phyloP scores from a whole-genome alignment of 2,113 vertebrate genomes.

The Motacilla tschutschensis region DNA sequence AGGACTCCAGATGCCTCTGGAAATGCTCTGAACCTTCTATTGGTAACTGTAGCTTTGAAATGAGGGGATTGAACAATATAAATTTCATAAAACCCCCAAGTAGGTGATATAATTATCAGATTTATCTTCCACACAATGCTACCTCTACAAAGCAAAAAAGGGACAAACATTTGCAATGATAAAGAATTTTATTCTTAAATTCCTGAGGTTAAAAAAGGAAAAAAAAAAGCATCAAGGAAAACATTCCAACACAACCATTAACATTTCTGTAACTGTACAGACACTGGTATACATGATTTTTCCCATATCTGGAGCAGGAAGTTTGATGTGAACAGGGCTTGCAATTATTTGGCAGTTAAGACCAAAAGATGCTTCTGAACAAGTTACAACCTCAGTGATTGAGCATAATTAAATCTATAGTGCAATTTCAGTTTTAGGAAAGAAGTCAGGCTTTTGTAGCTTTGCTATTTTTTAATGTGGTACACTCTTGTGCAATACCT shows the following conservation, averaged over 20 bases:
- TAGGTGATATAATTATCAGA: neutral
- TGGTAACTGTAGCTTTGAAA: neutral
- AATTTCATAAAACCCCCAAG: neutral
- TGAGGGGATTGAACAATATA: neutral
- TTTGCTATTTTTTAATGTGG: neutral
- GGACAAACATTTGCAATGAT: neutral
- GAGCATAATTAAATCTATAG: conserved; percentile 30
- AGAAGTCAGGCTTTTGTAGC: neutral
- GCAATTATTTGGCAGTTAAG: conserved; percentile 60
- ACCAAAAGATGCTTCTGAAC: conserved; percentile 19
- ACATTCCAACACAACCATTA: conserved; percentile 22
- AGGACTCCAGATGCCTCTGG: neutral
- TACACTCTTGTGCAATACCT: neutral
- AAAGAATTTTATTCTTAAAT: conserved; percentile 64
- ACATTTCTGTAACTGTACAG: neutral
- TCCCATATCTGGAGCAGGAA: neutral
- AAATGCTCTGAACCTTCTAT: neutral
- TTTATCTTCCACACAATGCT: neutral
- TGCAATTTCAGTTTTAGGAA: conserved; percentile 31
- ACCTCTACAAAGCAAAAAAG: neutral
- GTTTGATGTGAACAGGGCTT: conserved; percentile 1
- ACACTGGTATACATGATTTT: neutral
- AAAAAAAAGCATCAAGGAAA: conserved; percentile 52
- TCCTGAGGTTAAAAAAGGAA: conserved; percentile 60
- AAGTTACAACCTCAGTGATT: neutral